Base-by-base conservation (phyloP, 2,797 vertebrate genomes). In the Halcyon leucocephala region DNA sequence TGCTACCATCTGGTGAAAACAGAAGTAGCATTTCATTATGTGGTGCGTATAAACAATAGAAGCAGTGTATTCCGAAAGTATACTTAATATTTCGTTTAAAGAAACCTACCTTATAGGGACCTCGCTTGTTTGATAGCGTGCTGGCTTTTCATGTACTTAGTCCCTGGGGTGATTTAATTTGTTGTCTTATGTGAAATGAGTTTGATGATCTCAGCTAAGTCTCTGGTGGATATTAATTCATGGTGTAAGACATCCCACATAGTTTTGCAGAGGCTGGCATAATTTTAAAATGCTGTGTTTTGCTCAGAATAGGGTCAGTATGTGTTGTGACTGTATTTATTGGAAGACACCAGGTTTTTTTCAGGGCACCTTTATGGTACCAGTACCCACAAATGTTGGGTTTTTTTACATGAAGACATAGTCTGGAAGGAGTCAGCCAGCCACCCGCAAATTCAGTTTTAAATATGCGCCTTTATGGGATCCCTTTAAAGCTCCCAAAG, bases 171-270 rank as follows among this genome's bases (percentile, higher is more conserved):
- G 98, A 97, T 97, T 98, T 97, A 98, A 98, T 98, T 98, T 97
- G 97, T 98, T 98, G 97, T 98, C 96, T 97, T 98, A 97, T 77
- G 97, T 98, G 98, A 98, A 98, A 98, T 98, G 98, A 98, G 98
- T 98, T 97, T 98, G 97, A 98, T 98, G 98, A 98, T 98, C 97
- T 98, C 97, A 92, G 97, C 98, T 97, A 94, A 90, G 96, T 98
- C 98, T 98, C 98, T 95, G 25, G 96, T 98, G 98, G 97, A 93
- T 97, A 97, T 97, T 98, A 98, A 98, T 98, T 98, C 98, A 97
- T 79, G 93, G 97, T 96, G 96, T 97, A 96, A 97, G 97, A 97
- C 95, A 98, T 97, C 95, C 93, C 97, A 97, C 97, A 91, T 97
- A 97, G 98, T 98, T 98, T 97, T 97, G 95, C 97, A 95, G 96